Evolutionary conservation across 2,888 invertebrate species (phyloP).

Genomic region (Drosophila fungiperda): DNA sequence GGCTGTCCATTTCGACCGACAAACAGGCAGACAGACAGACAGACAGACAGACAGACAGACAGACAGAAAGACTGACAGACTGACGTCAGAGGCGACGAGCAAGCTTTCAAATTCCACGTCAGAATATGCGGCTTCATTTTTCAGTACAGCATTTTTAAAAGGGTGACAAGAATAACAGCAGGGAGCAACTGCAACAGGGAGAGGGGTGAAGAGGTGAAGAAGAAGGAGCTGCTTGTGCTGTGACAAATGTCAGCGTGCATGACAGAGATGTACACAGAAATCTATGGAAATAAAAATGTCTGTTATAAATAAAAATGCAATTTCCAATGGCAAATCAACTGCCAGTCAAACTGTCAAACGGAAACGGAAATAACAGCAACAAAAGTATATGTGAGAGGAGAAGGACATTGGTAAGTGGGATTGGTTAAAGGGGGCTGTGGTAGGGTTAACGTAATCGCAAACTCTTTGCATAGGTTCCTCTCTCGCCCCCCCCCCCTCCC

Average conservation of each 20-base stretch:
- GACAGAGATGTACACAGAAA: slow-evolving; percentile 75
- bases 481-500: accelerated
- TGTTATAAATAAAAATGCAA: slow-evolving; percentile 74
- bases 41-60: slow-evolving; percentile 4
- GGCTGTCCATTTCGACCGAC: slow-evolving; percentile 25
- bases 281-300: slow-evolving; percentile 76
- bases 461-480: neutral
- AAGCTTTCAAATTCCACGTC: slow-evolving; percentile 58
- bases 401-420: neutral
- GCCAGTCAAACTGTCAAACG: slow-evolving; percentile 70
- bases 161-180: slow-evolving; percentile 1
- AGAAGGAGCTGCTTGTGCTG: slow-evolving; percentile 3
- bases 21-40: neutral
- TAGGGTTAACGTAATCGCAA: neutral
- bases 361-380: slow-evolving; percentile 15
- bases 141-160: slow-evolving; percentile 48
- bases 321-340: slow-evolving; percentile 72
- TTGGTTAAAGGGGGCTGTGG: neutral
- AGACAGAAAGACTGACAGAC: slow-evolving; percentile 7
- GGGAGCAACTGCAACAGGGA: neutral
- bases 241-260: slow-evolving; percentile 65
- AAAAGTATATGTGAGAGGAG: neutral
- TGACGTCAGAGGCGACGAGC: slow-evolving; percentile 19
- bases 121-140: slow-evolving; percentile 75
- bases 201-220: neutral